Evolutionary conservation across 2,797 vertebrate genomes (phyloP).

Genomic region (Botia almorhae): DNA sequence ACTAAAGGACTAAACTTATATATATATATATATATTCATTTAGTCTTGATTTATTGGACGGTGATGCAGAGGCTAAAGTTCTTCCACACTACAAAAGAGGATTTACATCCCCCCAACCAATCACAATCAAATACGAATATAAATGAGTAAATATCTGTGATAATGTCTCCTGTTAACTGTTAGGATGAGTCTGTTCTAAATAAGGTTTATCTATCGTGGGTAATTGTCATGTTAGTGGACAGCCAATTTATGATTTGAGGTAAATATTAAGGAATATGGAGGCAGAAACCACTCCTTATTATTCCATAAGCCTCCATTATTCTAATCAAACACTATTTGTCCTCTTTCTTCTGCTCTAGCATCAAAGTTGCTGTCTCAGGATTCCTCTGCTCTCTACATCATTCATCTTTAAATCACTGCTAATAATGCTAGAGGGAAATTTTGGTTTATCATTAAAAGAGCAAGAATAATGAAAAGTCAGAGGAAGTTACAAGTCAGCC

Average conservation of each 20-base stretch:
- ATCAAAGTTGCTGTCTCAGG: neutral
- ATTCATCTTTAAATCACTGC: constrained; percentile 12
- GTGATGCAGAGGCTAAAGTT: too few relatives aligned
- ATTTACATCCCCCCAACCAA: neutral
- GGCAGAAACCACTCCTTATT: neutral
- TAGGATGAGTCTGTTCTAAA: neutral
- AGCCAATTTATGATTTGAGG: neutral
- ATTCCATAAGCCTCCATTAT: neutral
- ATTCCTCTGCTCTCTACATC: neutral
- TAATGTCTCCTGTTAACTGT: neutral
- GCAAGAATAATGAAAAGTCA: constrained; percentile 3
- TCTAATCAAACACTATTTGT: neutral
- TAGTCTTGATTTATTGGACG: too few relatives aligned
- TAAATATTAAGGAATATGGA: neutral
- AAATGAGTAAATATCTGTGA: neutral
- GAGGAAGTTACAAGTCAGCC: constrained; percentile 16
- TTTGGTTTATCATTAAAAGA: constrained; percentile 29
- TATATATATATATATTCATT: too few relatives aligned
- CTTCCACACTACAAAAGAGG: neutral
- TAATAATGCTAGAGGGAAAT: constrained; percentile 47
- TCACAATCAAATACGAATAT: neutral
- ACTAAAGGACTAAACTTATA: too few relatives aligned
- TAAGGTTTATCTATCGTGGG: neutral
- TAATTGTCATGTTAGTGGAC: neutral
- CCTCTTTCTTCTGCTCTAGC: neutral